Evolutionary conservation across 2,888 invertebrate species (phyloP).

Genomic region (Tyria jacobaeae): DNA sequence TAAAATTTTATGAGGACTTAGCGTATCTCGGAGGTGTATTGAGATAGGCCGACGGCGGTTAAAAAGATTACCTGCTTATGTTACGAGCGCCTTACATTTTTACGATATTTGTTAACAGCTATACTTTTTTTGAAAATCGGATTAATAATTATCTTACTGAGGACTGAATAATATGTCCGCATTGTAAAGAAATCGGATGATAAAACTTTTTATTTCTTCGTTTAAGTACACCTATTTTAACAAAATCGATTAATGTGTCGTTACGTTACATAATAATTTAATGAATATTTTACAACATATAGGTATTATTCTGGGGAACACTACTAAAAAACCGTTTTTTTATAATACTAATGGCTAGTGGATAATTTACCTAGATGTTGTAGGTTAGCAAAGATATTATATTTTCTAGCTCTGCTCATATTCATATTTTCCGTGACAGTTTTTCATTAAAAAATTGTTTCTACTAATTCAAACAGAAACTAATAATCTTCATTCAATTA

Average conservation of each 20-base stretch:
- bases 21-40: slow-evolving; percentile 57
- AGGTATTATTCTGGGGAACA: too few relatives aligned
- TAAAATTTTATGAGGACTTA: slow-evolving; percentile 70
- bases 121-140: slow-evolving; percentile 50
- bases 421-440: too few relatives aligned
- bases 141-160: slow-evolving; percentile 32
- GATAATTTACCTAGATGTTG: too few relatives aligned
- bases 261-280: too few relatives aligned
- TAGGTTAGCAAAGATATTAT: too few relatives aligned
- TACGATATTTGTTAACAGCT: slow-evolving; percentile 53
- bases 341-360: too few relatives aligned
- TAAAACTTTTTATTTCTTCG: background rate
- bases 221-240: background rate
- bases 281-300: too few relatives aligned
- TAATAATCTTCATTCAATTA: too few relatives aligned
- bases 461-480: background rate
- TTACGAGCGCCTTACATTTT: slow-evolving; percentile 54
- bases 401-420: too few relatives aligned
- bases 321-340: too few relatives aligned
- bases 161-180: slow-evolving; percentile 21
- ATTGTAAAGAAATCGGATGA: background rate
- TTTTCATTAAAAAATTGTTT: background rate
- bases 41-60: slow-evolving; percentile 51
- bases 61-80: slow-evolving; percentile 62
- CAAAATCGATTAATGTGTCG: too few relatives aligned